Evolutionary conservation across 2,888 invertebrate genomes (phyloP), one percentile per base, ranked within the genome.

Genomic region (Apoda limacodes): DNA sequence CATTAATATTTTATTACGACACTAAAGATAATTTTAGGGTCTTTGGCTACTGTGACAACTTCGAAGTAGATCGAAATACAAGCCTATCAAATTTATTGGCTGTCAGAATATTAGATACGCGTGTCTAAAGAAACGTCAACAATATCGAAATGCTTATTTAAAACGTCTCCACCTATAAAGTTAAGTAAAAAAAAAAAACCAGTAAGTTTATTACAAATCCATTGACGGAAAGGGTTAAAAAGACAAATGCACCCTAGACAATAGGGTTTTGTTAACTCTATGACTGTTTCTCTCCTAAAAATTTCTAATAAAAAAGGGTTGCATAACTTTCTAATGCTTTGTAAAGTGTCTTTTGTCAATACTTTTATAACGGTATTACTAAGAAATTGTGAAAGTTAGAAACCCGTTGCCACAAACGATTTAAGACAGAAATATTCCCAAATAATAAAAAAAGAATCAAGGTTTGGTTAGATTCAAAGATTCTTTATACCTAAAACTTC

Each of bases 251-350:
- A 51, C 58, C 59, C 55, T 54, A 53, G 61, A 60, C 74, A 76
- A 78, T 64, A 62, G 61, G 5, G 5, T 17, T 17, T 17, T n/a
- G n/a, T n/a, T n/a, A n/a, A 17, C 17, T 17, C 5, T 17, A n/a
- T n/a, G n/a, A n/a, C n/a, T n/a, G n/a, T n/a, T n/a, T n/a, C n/a
- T n/a, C n/a, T n/a, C n/a, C 17, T 6, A 55, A 50, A 60, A 57
- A 53, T 60, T 62, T 63, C 56, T 62, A 59, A 66, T 71, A 67
- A 72, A 70, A 66, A 71, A 78, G 76, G 76, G 78, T 80, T 80
- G 75, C 70, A 63, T 68, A 80, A 80, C 80, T 80, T 80, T 80
- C 80, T 71, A 76, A 72, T 67, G 57, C 72, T 61, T 78, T 76
- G 74, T 75, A 60, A 75, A 70, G 67, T 72, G 62, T 60, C 56